Percentiles rank a stretch among this genome's conserved stretches.
Conservation (phyloP, 2,888 invertebrate species). For the Apoderus coryli region DNA sequence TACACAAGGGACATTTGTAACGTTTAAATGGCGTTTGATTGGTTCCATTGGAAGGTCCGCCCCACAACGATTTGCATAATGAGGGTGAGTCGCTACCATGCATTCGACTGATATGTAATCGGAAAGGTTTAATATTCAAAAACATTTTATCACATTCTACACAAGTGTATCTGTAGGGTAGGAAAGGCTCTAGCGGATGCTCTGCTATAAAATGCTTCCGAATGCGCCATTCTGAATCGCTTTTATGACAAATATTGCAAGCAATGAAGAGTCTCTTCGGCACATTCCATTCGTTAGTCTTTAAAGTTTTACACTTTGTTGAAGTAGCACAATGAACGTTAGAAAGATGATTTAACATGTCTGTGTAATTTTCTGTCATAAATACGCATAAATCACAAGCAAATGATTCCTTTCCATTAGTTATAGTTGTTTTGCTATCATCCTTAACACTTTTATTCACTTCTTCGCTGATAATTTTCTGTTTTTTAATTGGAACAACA, state of each 20-base stretch:
- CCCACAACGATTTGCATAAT: conserved; percentile 25
- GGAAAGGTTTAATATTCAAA: conserved; percentile 18
- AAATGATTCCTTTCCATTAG: conserved; percentile 11
- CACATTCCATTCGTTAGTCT: neutral
- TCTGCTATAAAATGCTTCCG: conserved; percentile 25
- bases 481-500: conserved; percentile 4
- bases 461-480: conserved; percentile 9
- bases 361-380: conserved; percentile 15
- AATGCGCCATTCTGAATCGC: conserved; percentile 25
- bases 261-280: conserved; percentile 14
- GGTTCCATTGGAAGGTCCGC: conserved; percentile 17
- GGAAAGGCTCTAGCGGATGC: conserved; percentile 25
- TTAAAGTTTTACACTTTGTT: neutral
- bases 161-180: conserved; percentile 24
- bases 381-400: conserved; percentile 19
- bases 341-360: conserved; percentile 15
- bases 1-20: conserved; percentile 32
- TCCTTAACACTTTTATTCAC: conserved; percentile 4
- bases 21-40: conserved; percentile 18
- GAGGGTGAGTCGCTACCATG: conserved; percentile 23
- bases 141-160: conserved; percentile 21
- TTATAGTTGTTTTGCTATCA: neutral
- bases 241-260: conserved; percentile 25
- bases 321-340: neutral
- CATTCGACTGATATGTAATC: conserved; percentile 20